Base-by-base conservation (phyloP, 2,888 invertebrate genomes). In the Troides aeacus region DNA sequence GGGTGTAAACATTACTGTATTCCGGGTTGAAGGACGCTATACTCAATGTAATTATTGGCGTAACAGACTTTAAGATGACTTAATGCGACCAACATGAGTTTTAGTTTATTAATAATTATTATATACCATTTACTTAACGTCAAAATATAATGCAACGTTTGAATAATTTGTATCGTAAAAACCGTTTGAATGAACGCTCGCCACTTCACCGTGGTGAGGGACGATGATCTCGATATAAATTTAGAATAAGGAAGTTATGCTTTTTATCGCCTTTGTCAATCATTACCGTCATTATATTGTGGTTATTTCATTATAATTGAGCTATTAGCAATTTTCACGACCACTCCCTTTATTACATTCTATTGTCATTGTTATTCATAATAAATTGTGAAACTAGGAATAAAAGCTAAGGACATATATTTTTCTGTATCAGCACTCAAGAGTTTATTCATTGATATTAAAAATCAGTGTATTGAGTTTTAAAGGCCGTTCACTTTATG, bases 141-240 rank as follows among this genome's bases (percentile, higher is more conserved):
- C 17, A 50, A 50, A 50, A 50, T 18, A 50, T 50, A 17, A 5
- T 12, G 61, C 53, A 12, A n/a, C 36, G 53, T 46, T 61, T 62
- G 61, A 24, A 18, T 7, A 62, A 57, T 60, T 61, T 60, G 15
- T 42, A 50, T 69, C 10, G 21, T 50, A 70, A 66, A 70, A 63
- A 59, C 21, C 4, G 36, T 30, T 65, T 65, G 18, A 70, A 58
- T 77, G 78, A 79, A 77, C 66, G 72, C 72, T 78, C 70, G 76
- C 76, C 79, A 80, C 72, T 74, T 75, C 70, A 81, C 77, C 84
- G 81, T 82, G 81, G 78, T 81, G 83, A 85, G 80, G 81, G 84
- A 78, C 86, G 78, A 76, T 76, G 75, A 74, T 74, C 72, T 60
- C 62, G 61, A 71, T 69, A 63, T 70, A 70, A 70, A 70, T 70